phyloP scores from a whole-genome alignment of 2,113 vertebrate species.

The Junco hyemalis region DNA sequence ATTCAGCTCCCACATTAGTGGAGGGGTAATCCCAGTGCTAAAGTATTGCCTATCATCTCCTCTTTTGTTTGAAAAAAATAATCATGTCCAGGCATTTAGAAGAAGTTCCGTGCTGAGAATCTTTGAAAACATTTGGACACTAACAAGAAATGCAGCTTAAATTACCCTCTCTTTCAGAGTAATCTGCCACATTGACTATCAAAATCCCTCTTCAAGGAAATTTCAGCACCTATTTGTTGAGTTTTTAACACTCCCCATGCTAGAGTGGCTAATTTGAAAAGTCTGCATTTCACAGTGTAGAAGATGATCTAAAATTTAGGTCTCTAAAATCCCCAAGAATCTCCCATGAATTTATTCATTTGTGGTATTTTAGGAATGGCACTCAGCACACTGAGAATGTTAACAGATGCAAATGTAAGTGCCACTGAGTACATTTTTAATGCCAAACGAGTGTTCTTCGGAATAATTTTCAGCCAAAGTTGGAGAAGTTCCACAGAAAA shows the following conservation, averaged over 20 bases:
- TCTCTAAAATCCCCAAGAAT: not conserved
- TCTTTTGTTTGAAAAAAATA: not conserved
- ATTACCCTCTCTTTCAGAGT: not conserved
- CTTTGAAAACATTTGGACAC: not conserved
- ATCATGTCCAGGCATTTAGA: not conserved
- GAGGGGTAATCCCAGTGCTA: not conserved
- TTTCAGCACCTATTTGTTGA: not conserved
- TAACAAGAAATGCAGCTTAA: not conserved
- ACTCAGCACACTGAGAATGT: not conserved
- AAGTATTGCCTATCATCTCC: not conserved
- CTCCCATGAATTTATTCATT: not conserved
- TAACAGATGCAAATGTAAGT: constrained; percentile 32
- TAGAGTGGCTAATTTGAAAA: not conserved
- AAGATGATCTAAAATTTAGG: not conserved
- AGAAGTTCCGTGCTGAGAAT: not conserved
- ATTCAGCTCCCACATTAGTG: fast-evolving
- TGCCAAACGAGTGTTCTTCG: not conserved
- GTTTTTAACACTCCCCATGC: not conserved
- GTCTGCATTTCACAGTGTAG: not conserved
- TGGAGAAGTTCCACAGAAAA: constrained; percentile 34
- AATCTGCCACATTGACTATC: not conserved
- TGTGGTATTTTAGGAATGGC: constrained; percentile 15
- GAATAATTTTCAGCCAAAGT: not conserved
- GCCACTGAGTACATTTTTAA: not conserved
- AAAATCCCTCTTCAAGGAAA: not conserved